Evolutionary conservation across 2,888 invertebrate genomes (phyloP), one percentile per base, ranked within the genome.

Genomic region (Phragmatobia fuliginosa): DNA sequence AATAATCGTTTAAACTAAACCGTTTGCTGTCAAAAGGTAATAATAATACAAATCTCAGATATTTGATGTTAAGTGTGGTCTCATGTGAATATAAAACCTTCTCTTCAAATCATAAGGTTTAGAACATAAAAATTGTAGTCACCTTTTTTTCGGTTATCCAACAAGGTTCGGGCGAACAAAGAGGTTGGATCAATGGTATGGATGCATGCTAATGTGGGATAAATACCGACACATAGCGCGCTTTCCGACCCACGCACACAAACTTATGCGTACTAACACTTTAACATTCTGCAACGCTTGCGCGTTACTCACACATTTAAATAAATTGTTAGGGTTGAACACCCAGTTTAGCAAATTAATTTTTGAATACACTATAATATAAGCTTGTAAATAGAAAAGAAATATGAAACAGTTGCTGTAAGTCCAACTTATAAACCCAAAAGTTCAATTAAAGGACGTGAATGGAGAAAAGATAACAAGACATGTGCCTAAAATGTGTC

Each of bases 151-250:
- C 81, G 80, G 80, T 78, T 81, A 84, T 81, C 76, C 80, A 68
- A 78, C 79, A 83, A 85, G 89, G 83, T 87, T 88, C 80, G 81
- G 79, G 77, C 81, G 87, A 89, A 92, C 91, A 91, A 92, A 91
- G 90, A 90, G 89, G 88, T 86, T 83, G 90, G 90, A 92, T 91
- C 92, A 91, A 90, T 92, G 90, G 88, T 89, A 89, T 90, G 90
- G 91, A 92, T 92, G 90, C 91, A 91, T 91, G 89, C 88, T 92
- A 92, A 92, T 93, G 91, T 90, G 90, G 91, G 90, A 91, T 92
- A 92, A 92, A 92, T 91, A 90, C 91, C 88, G 82, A 87, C 89
- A 89, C 87, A 90, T 87, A 86, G 82, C 76, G 76, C 84, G 86
- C 84, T 82, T 83, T 81, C 83, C 85, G 73, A 80, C 85, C 80